Evolutionary conservation across 2,113 vertebrate species (phyloP).

Genomic region (Tenebrosternarchus preto): DNA sequence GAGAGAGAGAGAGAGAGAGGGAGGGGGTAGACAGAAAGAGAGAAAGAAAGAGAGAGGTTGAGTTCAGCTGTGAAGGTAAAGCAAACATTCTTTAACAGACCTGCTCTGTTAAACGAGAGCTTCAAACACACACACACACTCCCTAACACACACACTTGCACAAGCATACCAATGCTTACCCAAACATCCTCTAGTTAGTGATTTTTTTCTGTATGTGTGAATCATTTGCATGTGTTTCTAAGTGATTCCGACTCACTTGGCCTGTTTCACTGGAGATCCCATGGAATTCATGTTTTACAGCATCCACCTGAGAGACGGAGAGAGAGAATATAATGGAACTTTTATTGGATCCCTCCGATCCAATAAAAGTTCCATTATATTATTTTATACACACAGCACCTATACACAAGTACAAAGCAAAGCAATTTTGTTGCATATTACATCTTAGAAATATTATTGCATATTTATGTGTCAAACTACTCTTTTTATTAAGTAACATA

Average conservation of each 20-base stretch:
- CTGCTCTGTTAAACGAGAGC: slow-evolving; percentile 71
- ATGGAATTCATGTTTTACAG: slow-evolving; percentile 71
- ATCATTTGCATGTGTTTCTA: slow-evolving; percentile 18
- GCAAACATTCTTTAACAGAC: too few species aligned
- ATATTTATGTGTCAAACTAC: too few species aligned
- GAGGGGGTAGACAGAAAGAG: too few species aligned
- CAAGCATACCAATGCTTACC: slow-evolving; percentile 1
- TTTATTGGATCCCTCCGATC: too few species aligned
- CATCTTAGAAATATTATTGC: too few species aligned
- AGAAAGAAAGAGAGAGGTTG: too few species aligned
- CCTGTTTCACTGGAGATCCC: slow-evolving; percentile 58
- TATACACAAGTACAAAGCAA: too few species aligned
- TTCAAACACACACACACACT: slow-evolving; percentile 58
- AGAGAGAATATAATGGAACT: neutral
- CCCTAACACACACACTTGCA: slow-evolving; percentile 26
- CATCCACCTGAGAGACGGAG: slow-evolving; percentile 62
- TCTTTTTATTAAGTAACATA: too few species aligned
- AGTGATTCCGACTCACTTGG: slow-evolving; percentile 70
- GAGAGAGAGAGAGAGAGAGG: too few species aligned
- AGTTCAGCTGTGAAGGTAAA: slow-evolving; percentile 62
- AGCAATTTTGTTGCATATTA: too few species aligned
- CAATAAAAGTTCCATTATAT: too few species aligned
- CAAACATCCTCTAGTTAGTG: slow-evolving; percentile 55
- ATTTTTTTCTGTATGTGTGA: slow-evolving; percentile 51
- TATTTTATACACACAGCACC: too few species aligned